A percentile compares a stretch with the other conserved stretches of the same genome.
These are phyloP conservation scores for Harpagifer antarcticus DNA, from an alignment of 2,797 vertebrate genomes.

Conservation along the genomic window DNA sequence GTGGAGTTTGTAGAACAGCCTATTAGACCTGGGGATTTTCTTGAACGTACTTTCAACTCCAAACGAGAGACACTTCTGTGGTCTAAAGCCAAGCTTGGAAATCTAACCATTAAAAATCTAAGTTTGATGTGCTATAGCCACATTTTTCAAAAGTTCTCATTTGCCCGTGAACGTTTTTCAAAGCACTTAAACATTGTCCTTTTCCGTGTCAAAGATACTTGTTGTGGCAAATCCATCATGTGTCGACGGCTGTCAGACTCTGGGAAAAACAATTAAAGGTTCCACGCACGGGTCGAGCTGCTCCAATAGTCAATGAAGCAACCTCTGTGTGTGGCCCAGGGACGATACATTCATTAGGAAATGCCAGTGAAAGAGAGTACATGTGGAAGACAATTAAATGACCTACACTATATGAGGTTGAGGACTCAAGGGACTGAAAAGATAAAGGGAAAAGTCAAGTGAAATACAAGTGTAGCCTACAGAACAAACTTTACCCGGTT, in stretches of 20 bases:
- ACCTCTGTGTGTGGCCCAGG: conserved; percentile 44
- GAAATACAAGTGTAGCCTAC: conserved; percentile 16
- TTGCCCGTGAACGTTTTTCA: conserved; percentile 61
- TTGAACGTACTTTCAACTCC: conserved; percentile 47
- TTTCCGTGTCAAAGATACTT: conserved; percentile 64
- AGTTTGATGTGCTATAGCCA: neutral
- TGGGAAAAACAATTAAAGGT: conserved; percentile 82
- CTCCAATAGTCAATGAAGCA: conserved; percentile 76
- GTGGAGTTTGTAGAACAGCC: conserved; percentile 52
- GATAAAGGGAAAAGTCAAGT: conserved; percentile 30
- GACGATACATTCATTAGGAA: conserved; percentile 77
- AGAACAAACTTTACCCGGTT: conserved; percentile 33
- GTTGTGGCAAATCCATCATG: conserved; percentile 79
- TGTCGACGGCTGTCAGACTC: conserved; percentile 71
- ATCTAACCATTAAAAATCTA: conserved; percentile 20
- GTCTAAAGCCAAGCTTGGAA: conserved; percentile 43
- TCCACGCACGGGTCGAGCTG: conserved; percentile 61
- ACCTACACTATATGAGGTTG: conserved; percentile 60
- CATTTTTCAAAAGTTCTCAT: conserved; percentile 43
- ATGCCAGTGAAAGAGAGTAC: conserved; percentile 57
- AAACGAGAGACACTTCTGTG: conserved; percentile 47
- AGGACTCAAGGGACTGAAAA: conserved; percentile 58
- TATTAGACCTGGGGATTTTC: conserved; percentile 49
- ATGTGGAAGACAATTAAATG: conserved; percentile 69
- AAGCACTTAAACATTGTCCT: conserved; percentile 57